Base-by-base conservation (phyloP, 2,797 vertebrate species). In the Artibeus lituratus region DNA sequence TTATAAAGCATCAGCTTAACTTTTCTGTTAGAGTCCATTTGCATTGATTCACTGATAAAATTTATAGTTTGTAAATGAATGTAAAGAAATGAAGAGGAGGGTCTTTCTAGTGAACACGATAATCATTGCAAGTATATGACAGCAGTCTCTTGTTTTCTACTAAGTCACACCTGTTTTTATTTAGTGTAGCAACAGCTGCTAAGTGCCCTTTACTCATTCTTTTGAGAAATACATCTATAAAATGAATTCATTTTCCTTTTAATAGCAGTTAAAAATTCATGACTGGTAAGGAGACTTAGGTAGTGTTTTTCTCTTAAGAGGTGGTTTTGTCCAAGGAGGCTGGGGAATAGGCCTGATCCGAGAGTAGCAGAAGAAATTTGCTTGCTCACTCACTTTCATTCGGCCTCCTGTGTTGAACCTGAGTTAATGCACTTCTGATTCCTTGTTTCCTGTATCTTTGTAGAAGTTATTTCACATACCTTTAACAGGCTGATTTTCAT, bases 31-130 rank as follows among this genome's bases (percentile, higher is more conserved):
- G 93, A 59, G 35, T 85, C 49, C 76, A 9, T 82, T 84, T 80
- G 37, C 21, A 76, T 67, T 95, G 80, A 95, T 73, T 87, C 24
- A 37, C 10, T 81, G 86, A 57, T 95, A 51, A 87, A 83, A 86
- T 49, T 76, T 76, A 73, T 10, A 72, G 69, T 84, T 62, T 72
- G n/a, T 44, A 94, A 88, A 89, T 62, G 89, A 94, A 77, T 24
- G 72, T 42, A 91, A 94, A 89, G 21, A 51, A 82, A 80, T 92
- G 69, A 92, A 67, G 26, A 44, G 35, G 62, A 65, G 51, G 80
- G 49, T 65, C 10, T 53, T 73, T 21, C 37, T 89, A 22, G 47
- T 70, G 95, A 77, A 62, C 84, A 87, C 22, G 14, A 5, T 62
- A 84, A 67, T 80, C 44, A 78, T 51, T 78, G 29, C 39, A 47